Conservation (phyloP, 2,797 vertebrate genomes). For the Helarctos malayanus region DNA sequence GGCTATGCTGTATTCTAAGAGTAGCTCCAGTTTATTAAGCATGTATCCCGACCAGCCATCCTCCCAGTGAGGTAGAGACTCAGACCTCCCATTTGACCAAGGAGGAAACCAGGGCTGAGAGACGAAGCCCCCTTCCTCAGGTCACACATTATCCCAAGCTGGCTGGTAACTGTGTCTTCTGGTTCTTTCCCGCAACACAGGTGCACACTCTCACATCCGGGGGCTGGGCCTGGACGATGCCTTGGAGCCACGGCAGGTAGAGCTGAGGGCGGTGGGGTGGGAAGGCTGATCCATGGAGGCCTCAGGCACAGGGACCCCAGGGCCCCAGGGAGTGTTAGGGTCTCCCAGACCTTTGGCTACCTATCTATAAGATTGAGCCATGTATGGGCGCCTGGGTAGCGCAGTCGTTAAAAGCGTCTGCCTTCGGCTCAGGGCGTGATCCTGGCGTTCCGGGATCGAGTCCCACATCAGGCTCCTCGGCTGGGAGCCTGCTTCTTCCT, state of each 20-base stretch:
- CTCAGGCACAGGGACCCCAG: not conserved
- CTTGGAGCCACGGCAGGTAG: constrained; percentile 96
- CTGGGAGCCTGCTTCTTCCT: no score
- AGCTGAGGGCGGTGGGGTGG: rapidly evolving
- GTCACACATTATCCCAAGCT: rapidly evolving
- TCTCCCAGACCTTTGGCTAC: not conserved
- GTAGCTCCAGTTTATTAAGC: not conserved
- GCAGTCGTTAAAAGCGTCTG: no score
- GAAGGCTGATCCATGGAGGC: not conserved
- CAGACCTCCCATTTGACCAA: rapidly evolving
- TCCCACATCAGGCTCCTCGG: no score
- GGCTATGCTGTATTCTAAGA: not conserved
- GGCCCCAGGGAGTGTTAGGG: not conserved
- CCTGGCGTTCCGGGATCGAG: no score
- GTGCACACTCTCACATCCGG: constrained; percentile 97
- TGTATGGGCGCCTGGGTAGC: no score
- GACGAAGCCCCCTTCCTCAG: not conserved
- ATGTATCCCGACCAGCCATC: not conserved
- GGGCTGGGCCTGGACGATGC: constrained; percentile 97
- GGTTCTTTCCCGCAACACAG: constrained; percentile 81
- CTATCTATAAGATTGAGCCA: not conserved
- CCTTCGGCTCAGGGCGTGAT: no score
- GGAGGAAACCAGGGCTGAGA: not conserved
- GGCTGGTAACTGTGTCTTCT: not conserved
- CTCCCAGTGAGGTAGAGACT: not conserved